Percentiles rank a stretch among this genome's conserved stretches.
Conservation (phyloP, 2,113 vertebrate genomes). For the Pollachius pollachius region DNA sequence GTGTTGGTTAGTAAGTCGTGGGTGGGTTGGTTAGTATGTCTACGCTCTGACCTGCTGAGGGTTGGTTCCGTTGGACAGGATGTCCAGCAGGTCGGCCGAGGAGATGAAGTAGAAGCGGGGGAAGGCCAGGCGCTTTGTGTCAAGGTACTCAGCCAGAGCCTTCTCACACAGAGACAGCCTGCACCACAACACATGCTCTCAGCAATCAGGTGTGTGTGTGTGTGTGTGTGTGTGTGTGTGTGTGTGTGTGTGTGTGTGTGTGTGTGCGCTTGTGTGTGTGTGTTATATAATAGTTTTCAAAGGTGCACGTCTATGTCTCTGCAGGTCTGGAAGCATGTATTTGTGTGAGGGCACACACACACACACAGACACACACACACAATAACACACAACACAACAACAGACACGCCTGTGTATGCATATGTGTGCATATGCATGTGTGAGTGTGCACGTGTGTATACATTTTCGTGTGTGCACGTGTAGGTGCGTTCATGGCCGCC, state of each 20-base stretch:
- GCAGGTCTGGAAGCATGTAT: too few species aligned
- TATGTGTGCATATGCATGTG: not conserved
- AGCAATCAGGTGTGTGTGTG: not conserved
- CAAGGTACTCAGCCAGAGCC: constrained; percentile 90
- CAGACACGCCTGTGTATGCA: too few species aligned
- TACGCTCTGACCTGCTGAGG: constrained; percentile 72
- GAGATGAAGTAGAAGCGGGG: constrained; percentile 97
- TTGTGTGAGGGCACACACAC: too few species aligned
- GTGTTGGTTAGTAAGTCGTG: too few species aligned
- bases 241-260: not conserved
- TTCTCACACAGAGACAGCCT: constrained; percentile 93
- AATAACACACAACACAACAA: too few species aligned
- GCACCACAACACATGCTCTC: constrained; percentile 14
- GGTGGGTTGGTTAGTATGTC: too few species aligned
- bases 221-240: not conserved
- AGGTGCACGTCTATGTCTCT: constrained; percentile 6
- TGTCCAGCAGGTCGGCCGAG: constrained; percentile 93
- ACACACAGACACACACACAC: too few species aligned
- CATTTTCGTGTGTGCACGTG: not conserved
- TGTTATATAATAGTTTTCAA: not conserved
- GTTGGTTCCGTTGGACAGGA: constrained; percentile 90
- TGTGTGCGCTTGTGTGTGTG: not conserved
- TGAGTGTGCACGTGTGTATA: not conserved
- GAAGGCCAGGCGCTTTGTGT: constrained; percentile 90
- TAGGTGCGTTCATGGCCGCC: constrained; percentile 3